A percentile compares a stretch with the other conserved stretches of the same genome.
Conservation (phyloP, 2,888 invertebrate species). For the Trichopria drosophilae region DNA sequence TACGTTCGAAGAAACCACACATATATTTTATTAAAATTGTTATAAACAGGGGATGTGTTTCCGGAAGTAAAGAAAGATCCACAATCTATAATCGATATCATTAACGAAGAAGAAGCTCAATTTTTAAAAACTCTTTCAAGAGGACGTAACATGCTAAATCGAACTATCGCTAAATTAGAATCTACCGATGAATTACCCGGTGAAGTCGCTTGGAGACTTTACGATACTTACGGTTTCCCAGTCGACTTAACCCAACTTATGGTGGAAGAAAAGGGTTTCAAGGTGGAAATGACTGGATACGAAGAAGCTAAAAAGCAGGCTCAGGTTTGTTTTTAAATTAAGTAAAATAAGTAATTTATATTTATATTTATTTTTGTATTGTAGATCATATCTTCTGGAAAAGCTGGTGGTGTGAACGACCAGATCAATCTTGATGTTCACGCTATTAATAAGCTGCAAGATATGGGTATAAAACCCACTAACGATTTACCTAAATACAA, state of each 20-base stretch:
- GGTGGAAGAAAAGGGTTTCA: slow-evolving; percentile 92
- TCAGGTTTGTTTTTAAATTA: slow-evolving; percentile 2
- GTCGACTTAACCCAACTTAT: slow-evolving; percentile 96
- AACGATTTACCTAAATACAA: slow-evolving; percentile 91
- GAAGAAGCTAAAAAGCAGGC: slow-evolving; percentile 91
- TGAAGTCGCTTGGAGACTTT: slow-evolving; percentile 96
- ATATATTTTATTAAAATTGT: too few relatives aligned
- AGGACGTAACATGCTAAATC: slow-evolving; percentile 86
- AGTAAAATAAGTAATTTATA: slow-evolving; percentile 1
- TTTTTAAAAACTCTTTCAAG: slow-evolving; percentile 93
- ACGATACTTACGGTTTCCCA: slow-evolving; percentile 99
- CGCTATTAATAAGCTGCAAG: slow-evolving; percentile 88
- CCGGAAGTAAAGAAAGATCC: slow-evolving; percentile 88
- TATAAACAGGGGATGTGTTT: slow-evolving; percentile 68
- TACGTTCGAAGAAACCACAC: too few relatives aligned
- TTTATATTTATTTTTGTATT: slow-evolving; percentile 24
- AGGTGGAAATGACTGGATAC: slow-evolving; percentile 86
- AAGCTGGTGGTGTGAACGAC: slow-evolving; percentile 78
- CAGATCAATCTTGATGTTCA: slow-evolving; percentile 91
- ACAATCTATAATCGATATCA: slow-evolving; percentile 85
- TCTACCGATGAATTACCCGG: slow-evolving; percentile 78
- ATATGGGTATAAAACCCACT: slow-evolving; percentile 74
- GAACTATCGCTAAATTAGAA: slow-evolving; percentile 84
- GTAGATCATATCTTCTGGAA: slow-evolving; percentile 82
- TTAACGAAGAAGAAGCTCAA: slow-evolving; percentile 97